Conservation (phyloP, 2,113 vertebrate species). For the Sisor rabdophorus region DNA sequence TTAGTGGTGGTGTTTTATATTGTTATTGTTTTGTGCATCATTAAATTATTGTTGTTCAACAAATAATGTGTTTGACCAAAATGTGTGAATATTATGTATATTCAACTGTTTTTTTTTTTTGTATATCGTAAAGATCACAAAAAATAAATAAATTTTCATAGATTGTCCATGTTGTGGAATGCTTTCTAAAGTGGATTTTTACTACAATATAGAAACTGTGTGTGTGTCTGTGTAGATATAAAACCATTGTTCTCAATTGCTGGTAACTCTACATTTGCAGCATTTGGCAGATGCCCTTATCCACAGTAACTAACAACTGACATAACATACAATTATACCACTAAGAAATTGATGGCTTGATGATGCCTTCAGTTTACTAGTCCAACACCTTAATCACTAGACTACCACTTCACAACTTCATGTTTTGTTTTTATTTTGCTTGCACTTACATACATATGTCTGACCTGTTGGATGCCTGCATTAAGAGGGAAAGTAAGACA, state of each 20-base stretch:
- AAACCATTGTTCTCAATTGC: background rate
- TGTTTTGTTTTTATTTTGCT: no score
- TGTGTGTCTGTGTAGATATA: background rate
- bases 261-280: conserved; percentile 6
- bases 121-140: background rate
- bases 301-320: no score
- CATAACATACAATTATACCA: no score
- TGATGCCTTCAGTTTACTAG: background rate
- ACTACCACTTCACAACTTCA: background rate
- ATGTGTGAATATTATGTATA: background rate
- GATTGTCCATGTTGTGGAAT: background rate
- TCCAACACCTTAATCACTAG: no score
- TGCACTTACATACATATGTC: background rate
- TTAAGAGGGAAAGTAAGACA: background rate
- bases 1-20: conserved; percentile 9
- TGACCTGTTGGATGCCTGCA: background rate
- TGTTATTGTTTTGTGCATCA: background rate
- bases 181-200: background rate
- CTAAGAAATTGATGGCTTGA: no score
- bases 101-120: background rate
- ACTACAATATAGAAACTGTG: background rate
- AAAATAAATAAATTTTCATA: background rate
- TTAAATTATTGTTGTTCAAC: background rate
- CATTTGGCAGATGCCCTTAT: no score
- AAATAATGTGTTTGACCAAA: conserved; percentile 2